Conservation (phyloP, 1,140 invertebrate species). For the Acromyrmex charruanus region DNA sequence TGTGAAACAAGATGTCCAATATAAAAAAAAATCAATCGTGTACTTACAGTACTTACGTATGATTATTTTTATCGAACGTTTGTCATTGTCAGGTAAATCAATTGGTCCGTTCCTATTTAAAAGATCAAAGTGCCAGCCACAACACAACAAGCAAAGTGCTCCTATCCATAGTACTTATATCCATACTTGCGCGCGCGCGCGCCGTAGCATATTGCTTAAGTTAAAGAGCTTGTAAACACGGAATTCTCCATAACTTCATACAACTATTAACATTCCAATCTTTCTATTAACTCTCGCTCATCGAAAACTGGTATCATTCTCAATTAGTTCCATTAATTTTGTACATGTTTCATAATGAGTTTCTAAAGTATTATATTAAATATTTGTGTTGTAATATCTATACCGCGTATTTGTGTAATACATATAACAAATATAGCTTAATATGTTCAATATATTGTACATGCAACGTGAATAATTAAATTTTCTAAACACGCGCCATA, state of each 20-base stretch:
- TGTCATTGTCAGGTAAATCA: conserved; percentile 68
- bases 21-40: conserved; percentile 44
- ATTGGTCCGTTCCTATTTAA: conserved; percentile 68
- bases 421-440: neutral
- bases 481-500: neutral
- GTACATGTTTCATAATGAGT: neutral
- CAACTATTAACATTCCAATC: neutral
- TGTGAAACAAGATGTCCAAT: conserved; percentile 61
- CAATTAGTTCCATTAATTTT: neutral
- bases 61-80: conserved; percentile 62
- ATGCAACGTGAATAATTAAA: neutral
- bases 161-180: conserved; percentile 76
- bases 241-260: conserved; percentile 58
- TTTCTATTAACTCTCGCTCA: conserved; percentile 18
- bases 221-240: conserved; percentile 78
- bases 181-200: conserved; percentile 47
- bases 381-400: conserved; percentile 6
- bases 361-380: neutral
- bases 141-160: conserved; percentile 79
- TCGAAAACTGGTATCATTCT: conserved; percentile 15
- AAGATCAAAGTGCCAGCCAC: conserved; percentile 76
- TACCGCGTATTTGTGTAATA: neutral
- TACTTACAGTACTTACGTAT: conserved; percentile 56
- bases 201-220: conserved; percentile 72
- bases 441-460: neutral